These are phyloP conservation scores for Syndactyla subalaris DNA, from an alignment of 2,797 vertebrate genomes.

Conservation along the genomic window DNA sequence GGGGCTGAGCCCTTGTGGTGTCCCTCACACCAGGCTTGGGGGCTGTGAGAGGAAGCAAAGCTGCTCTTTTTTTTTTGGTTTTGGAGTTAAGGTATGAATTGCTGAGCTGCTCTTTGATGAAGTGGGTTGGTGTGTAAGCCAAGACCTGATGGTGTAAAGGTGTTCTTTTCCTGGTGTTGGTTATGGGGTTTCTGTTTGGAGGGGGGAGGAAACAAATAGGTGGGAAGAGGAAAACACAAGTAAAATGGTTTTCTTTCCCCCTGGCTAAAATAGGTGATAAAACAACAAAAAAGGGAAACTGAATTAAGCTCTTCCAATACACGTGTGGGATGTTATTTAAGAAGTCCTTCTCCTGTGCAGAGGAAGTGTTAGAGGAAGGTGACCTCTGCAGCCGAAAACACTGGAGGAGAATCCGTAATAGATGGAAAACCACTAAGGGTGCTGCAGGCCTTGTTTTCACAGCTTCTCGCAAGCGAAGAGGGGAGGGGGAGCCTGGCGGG, in stretches of 20 bases:
- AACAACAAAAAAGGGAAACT: neutral
- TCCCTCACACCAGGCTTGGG: rapidly evolving
- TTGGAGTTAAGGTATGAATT: neutral
- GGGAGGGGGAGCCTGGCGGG: neutral
- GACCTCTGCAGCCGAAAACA: neutral
- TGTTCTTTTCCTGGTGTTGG: neutral
- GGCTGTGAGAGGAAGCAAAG: rapidly evolving
- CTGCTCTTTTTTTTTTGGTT: rapidly evolving
- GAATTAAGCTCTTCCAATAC: rapidly evolving
- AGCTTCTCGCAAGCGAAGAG: rapidly evolving
- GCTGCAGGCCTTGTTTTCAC: neutral
- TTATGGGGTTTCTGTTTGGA: neutral
- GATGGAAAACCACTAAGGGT: rapidly evolving
- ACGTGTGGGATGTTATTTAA: rapidly evolving
- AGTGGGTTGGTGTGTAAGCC: rapidly evolving
- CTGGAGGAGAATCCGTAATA: neutral
- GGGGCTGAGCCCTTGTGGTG: rapidly evolving
- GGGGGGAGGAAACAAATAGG: rapidly evolving
- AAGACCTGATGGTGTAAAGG: rapidly evolving
- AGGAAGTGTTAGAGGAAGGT: neutral
- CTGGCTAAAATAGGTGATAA: neutral
- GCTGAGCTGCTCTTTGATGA: rapidly evolving
- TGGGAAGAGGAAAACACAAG: neutral
- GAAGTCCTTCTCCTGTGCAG: neutral
- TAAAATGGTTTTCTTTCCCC: neutral